These are phyloP conservation scores for Campylomormyrus tamandua DNA, from an alignment of 2,113 vertebrate species.

Conservation along the genomic window DNA sequence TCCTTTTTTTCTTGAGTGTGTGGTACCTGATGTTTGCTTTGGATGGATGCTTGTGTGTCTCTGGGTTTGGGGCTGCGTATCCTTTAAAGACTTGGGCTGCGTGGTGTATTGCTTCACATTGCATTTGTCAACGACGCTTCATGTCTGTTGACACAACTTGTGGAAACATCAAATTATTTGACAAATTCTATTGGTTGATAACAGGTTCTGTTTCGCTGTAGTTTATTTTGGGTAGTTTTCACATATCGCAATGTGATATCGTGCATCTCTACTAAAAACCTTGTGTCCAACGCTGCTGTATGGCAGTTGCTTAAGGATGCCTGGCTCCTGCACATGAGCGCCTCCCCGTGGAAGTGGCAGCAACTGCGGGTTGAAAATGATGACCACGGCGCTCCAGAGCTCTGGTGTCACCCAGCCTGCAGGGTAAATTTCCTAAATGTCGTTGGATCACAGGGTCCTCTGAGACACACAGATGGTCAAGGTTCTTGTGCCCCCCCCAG, in stretches of 20 bases:
- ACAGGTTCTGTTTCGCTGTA: not conserved
- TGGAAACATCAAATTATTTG: not conserved
- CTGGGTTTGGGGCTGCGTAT: not conserved
- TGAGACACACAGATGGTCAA: not conserved
- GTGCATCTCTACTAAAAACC: not conserved
- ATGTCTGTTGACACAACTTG: not conserved
- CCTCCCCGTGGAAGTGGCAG: conserved; percentile 81
- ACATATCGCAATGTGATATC: not conserved
- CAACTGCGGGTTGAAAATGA: conserved; percentile 92
- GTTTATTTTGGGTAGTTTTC: not conserved
- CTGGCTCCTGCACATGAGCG: conserved; percentile 85
- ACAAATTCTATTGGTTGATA: not conserved
- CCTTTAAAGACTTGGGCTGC: not conserved
- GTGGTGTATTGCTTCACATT: not conserved
- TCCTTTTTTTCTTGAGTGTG: not conserved
- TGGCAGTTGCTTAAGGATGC: conserved; percentile 89
- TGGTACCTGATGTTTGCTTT: not conserved
- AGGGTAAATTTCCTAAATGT: conserved; percentile 61
- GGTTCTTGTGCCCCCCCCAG: not conserved
- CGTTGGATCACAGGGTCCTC: not conserved
- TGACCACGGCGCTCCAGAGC: conserved; percentile 87
- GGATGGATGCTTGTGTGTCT: not conserved
- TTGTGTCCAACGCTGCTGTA: not conserved
- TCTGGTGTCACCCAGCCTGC: conserved; percentile 97
- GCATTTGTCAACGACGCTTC: not conserved